Evolutionary conservation across 1,140 invertebrate genomes (phyloP).

Genomic region (Drosophila ambigua): DNA sequence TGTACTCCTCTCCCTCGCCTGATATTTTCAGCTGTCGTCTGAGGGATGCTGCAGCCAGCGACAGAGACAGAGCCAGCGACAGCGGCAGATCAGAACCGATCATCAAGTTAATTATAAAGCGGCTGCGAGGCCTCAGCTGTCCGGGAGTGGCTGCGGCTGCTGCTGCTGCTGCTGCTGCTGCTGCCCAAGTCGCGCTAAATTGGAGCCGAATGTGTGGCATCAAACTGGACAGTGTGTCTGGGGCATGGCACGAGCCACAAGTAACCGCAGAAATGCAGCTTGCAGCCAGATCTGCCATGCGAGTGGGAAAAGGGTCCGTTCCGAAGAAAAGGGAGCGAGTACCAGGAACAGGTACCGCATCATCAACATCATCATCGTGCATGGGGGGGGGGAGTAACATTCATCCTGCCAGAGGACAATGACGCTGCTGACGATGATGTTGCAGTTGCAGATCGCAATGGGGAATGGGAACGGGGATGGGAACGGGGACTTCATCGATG

Average conservation of each 20-base stretch:
- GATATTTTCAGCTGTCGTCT: constrained; percentile 23
- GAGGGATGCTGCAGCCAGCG: constrained; percentile 19
- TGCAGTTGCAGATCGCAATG: constrained; percentile 22
- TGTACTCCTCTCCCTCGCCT: not conserved
- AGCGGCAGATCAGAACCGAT: constrained; percentile 4
- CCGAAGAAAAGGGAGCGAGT: not conserved
- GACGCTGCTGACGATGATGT: constrained; percentile 24
- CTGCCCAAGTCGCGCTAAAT: constrained; percentile 18
- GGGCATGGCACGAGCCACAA: constrained; percentile 24
- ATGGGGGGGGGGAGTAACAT: not conserved
- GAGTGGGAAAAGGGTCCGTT: not conserved
- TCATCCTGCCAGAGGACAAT: constrained; percentile 40
- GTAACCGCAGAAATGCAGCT: constrained; percentile 52
- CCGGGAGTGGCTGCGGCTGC: not conserved
- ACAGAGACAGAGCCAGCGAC: too few species aligned
- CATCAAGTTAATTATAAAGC: constrained; percentile 36
- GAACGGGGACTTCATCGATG: not conserved
- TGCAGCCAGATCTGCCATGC: constrained; percentile 10
- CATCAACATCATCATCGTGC: constrained; percentile 19
- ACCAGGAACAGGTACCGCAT: constrained; percentile 29
- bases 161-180: too few species aligned
- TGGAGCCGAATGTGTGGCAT: constrained; percentile 1
- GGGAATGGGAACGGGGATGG: not conserved
- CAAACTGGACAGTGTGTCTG: not conserved
- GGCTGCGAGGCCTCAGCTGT: constrained; percentile 27